A percentile compares a stretch with the other conserved stretches of the same genome.
Evolutionary conservation across 2,888 invertebrate genomes (phyloP).

Genomic region (Drosophila aldrichi): DNA sequence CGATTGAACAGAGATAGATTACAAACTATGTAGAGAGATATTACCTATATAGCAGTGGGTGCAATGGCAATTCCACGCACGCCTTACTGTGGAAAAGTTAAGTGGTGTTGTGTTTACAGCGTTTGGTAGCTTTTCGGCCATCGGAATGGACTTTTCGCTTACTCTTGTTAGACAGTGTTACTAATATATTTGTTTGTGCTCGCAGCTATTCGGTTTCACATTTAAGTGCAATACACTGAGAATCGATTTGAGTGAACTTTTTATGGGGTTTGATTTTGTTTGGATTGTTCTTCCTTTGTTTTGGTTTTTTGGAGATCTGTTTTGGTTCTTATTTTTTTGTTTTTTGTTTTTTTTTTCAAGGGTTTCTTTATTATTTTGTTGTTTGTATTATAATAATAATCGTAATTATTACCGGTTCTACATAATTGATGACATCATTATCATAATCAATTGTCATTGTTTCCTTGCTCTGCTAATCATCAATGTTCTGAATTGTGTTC

Average conservation of each 20-base stretch:
- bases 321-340: neutral
- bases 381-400: conserved; percentile 71
- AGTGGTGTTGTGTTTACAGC: conserved; percentile 37
- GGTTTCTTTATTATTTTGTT: conserved; percentile 70
- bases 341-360: conserved; percentile 21
- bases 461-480: conserved; percentile 47
- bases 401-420: conserved; percentile 65
- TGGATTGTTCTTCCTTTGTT: neutral
- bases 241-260: conserved; percentile 24
- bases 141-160: conserved; percentile 12
- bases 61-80: conserved; percentile 15
- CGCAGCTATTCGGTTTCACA: conserved; percentile 11
- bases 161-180: conserved; percentile 28
- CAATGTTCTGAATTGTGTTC: conserved; percentile 47
- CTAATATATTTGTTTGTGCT: conserved; percentile 13
- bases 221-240: conserved; percentile 5
- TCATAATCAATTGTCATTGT: conserved; percentile 36
- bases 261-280: conserved; percentile 1
- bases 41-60: conserved; percentile 21
- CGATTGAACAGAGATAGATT: conserved; percentile 24
- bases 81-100: conserved; percentile 14
- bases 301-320: neutral
- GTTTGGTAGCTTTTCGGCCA: conserved; percentile 13
- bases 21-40: conserved; percentile 16
- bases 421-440: conserved; percentile 45